Evolutionary conservation across 2,797 vertebrate species (phyloP).

Genomic region (Artibeus lituratus): DNA sequence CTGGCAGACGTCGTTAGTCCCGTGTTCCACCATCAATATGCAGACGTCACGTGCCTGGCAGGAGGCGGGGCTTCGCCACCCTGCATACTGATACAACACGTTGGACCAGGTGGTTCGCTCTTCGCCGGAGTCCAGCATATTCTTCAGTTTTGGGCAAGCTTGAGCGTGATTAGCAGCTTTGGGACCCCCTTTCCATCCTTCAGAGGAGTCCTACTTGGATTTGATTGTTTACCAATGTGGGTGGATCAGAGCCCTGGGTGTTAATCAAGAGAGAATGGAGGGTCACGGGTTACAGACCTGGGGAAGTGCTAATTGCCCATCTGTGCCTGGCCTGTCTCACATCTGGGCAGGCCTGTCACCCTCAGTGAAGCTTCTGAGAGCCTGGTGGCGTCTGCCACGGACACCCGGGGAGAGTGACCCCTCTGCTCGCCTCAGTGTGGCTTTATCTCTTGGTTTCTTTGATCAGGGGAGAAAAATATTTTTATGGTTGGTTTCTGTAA

Average conservation of each 20-base stretch:
- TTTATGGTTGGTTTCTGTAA: slow-evolving; percentile 37
- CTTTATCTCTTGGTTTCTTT: slow-evolving; percentile 74
- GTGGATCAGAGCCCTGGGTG: slow-evolving; percentile 52
- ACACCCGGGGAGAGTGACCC: slow-evolving; percentile 45
- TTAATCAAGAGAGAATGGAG: slow-evolving; percentile 54
- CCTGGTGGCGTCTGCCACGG: not conserved
- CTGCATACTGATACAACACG: not conserved
- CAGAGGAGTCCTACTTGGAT: not conserved
- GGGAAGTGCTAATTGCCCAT: slow-evolving; percentile 68
- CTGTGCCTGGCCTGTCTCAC: slow-evolving; percentile 66
- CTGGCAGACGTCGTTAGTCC: slow-evolving; percentile 12
- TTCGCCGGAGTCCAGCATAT: not conserved
- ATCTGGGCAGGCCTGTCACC: slow-evolving; percentile 40
- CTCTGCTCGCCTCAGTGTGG: slow-evolving; percentile 53
- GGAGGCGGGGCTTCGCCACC: not conserved
- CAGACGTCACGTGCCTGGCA: not conserved
- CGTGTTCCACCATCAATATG: not conserved
- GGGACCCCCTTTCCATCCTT: not conserved
- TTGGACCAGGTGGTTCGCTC: not conserved
- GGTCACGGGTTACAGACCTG: slow-evolving; percentile 64
- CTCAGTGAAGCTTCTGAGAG: slow-evolving; percentile 20
- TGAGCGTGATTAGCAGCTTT: slow-evolving; percentile 9
- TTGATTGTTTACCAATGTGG: slow-evolving; percentile 34
- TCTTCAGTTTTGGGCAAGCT: not conserved
- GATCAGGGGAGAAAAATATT: slow-evolving; percentile 61